Evolutionary conservation across 2,113 vertebrate species (phyloP), one percentile per base, ranked within the genome.

Genomic region (Scalopus aquaticus): DNA sequence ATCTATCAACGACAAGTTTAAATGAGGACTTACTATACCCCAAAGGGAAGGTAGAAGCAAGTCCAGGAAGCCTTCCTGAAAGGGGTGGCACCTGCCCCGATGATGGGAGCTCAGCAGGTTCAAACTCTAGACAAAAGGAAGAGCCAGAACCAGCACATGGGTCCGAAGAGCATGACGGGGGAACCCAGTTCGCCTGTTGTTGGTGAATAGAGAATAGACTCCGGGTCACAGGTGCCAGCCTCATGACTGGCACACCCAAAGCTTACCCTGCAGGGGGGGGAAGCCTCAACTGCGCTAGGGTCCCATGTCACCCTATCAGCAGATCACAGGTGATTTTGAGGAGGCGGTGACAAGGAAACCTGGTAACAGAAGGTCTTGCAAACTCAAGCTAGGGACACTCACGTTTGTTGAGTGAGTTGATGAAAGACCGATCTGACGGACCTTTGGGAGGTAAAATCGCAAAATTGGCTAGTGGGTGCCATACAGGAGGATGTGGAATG

Each of bases 161-260:
- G 13, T 49, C 1, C 0, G 39, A 73, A 35, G 11, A 28, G 51
- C 10, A 26, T 24, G 19, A 6, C 32, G 1, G 0, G 35, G 46
- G 17, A 35, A 3, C 7, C 37, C 6, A 1, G 10, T 9, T 1
- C 6, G 12, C 62, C n/a, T 19, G 39, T 22, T 22, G 13, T 0
- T 46, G 51, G 73, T 39, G 30, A 26, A 1, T 0, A 0, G 30
- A 9, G 30, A 30, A 12, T 0, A 3, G 42, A 32, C 60, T 19
- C 26, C 11, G 6, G 5, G 35, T 5, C 46, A 9, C 32, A 35
- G 51, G 60, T 24, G 16, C 6, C 16, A 39, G 64, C 58, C 17
- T 5, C 32, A 9, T 35, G 85, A 70, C 94, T 24, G 24, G 9
- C n/a, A 6, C 2, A 1, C 64, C 93, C 42, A 2, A 7, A 64